phyloP scores from a whole-genome alignment of 2,113 vertebrate genomes.

The Pithys albifrons region DNA sequence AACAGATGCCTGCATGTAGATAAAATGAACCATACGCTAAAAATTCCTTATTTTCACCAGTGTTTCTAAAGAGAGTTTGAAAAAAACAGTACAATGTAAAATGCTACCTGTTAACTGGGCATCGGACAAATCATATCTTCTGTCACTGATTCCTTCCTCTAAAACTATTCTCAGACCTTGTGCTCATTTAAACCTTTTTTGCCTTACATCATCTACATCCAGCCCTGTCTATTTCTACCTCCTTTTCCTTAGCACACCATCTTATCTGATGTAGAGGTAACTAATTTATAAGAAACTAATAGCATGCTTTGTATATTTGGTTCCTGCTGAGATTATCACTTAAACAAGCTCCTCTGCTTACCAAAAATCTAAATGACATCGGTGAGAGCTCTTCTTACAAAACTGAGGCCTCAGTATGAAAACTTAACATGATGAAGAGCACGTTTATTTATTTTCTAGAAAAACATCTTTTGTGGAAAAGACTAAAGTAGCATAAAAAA shows the following conservation, averaged over 20 bases:
- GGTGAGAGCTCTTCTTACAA: background rate
- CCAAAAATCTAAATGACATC: background rate
- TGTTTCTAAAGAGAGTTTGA: background rate
- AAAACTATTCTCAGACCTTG: background rate
- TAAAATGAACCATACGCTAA: background rate
- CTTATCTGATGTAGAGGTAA: background rate
- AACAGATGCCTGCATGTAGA: background rate
- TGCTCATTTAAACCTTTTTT: background rate
- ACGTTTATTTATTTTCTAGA: constrained; percentile 12
- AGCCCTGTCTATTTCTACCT: background rate
- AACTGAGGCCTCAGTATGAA: background rate
- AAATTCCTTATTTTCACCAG: background rate
- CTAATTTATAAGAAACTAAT: background rate
- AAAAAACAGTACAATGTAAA: background rate
- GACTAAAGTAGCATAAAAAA: background rate
- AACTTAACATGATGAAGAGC: background rate
- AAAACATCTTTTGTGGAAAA: constrained; percentile 13
- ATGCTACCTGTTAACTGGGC: background rate
- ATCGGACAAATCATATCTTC: background rate
- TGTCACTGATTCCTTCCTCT: background rate
- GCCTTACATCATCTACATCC: background rate
- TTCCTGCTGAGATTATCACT: background rate
- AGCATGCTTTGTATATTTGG: background rate
- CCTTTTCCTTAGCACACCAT: background rate
- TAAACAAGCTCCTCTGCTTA: background rate